Conservation (phyloP, 2,113 vertebrate species). For the Elaphurus davidianus region DNA sequence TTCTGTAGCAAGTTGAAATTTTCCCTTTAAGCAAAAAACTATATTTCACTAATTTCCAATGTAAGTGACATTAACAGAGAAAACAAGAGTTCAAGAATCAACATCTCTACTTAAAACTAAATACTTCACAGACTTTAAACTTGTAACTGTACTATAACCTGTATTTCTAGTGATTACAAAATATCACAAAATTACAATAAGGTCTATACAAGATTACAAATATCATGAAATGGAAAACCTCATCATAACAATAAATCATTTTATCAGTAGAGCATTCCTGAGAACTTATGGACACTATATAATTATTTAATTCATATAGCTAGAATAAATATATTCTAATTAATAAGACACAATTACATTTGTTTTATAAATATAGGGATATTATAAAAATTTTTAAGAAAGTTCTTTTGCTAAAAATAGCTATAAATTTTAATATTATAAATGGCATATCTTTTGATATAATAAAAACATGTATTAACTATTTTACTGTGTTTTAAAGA, state of each 20-base stretch:
- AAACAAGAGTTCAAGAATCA: constrained; percentile 45
- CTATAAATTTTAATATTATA: not conserved
- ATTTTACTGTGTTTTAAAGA: constrained; percentile 21
- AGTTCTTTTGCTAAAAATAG: constrained; percentile 30
- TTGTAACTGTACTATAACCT: not conserved
- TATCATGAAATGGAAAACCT: constrained; percentile 31
- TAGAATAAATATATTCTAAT: constrained; percentile 43
- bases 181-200: not conserved
- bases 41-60: constrained; percentile 62
- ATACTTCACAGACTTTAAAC: constrained; percentile 23
- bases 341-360: not conserved
- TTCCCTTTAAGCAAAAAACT: constrained; percentile 87
- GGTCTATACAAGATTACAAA: not conserved
- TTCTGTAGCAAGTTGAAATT: constrained; percentile 87
- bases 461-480: constrained; percentile 23
- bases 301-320: constrained; percentile 35
- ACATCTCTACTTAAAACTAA: constrained; percentile 36
- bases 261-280: constrained; percentile 22
- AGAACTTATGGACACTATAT: not conserved
- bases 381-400: not conserved
- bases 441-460: not conserved
- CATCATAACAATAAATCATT: not conserved
- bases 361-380: not conserved
- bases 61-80: constrained; percentile 38
- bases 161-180: constrained; percentile 31